Evolutionary conservation across 2,797 vertebrate genomes (phyloP).

Genomic region (Rhodeus uyekii): DNA sequence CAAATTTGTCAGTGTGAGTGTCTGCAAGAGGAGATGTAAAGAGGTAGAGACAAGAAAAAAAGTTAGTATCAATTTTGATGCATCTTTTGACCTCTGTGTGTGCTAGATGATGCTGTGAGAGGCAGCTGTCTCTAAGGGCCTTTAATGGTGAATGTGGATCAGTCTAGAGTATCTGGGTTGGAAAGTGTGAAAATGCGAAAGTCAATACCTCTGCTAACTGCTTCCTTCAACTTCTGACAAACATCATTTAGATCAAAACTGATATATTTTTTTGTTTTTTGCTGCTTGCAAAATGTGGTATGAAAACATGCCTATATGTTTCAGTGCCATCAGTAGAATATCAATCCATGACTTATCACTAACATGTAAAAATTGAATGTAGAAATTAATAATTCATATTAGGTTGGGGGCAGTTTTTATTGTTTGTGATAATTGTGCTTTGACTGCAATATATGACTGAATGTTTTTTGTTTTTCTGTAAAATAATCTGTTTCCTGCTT

Average conservation of each 20-base stretch:
- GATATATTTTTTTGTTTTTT: neutral
- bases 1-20: constrained; percentile 11
- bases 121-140: constrained; percentile 1
- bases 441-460: too few relatives aligned
- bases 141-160: constrained; percentile 39
- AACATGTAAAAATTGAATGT: neutral
- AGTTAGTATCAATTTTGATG: constrained; percentile 19
- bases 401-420: neutral
- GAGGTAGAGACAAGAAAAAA: neutral
- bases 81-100: constrained; percentile 37
- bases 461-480: neutral
- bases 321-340: neutral
- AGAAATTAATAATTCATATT: neutral
- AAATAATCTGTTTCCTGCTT: constrained; percentile 3
- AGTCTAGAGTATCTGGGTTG: constrained; percentile 27
- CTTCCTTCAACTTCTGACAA: constrained; percentile 19
- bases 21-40: neutral
- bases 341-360: neutral
- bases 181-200: constrained; percentile 30
- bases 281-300: neutral
- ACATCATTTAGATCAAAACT: constrained; percentile 27
- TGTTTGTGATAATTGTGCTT: neutral
- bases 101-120: constrained; percentile 30
- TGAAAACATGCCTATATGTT: neutral
- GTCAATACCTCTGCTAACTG: constrained; percentile 30